Conservation (phyloP, 2,888 invertebrate genomes). For the Cryptophagus acutangulus region DNA sequence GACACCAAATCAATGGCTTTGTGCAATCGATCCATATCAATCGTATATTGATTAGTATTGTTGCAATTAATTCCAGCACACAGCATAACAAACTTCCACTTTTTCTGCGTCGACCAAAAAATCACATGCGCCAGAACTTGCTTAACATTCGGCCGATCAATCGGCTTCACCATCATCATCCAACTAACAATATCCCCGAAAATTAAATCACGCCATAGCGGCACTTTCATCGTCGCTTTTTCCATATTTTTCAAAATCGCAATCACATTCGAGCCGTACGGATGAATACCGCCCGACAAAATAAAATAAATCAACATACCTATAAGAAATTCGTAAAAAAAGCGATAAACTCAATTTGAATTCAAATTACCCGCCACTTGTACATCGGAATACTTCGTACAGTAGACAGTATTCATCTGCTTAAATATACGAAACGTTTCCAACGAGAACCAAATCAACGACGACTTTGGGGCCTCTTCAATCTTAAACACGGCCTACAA, state of each 20-base stretch:
- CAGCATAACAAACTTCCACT: slow-evolving; percentile 43
- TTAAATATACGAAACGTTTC: slow-evolving; percentile 39
- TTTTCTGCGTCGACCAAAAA: slow-evolving; percentile 41
- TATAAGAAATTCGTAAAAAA: slow-evolving; percentile 12
- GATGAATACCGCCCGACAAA: slow-evolving; percentile 44
- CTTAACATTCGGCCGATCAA: slow-evolving; percentile 40
- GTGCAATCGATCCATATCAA: slow-evolving; percentile 38
- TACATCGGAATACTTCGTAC: slow-evolving; percentile 43
- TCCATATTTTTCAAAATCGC: slow-evolving; percentile 43
- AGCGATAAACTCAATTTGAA: slow-evolving; percentile 1
- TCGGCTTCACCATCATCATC: slow-evolving; percentile 43
- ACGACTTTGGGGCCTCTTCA: slow-evolving; percentile 40
- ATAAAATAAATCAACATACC: slow-evolving; percentile 46
- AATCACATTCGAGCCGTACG: slow-evolving; percentile 41
- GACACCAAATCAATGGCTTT: slow-evolving; percentile 37
- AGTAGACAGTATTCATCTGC: slow-evolving; percentile 32
- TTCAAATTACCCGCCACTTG: slow-evolving; percentile 40
- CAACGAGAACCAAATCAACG: slow-evolving; percentile 46
- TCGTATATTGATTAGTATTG: slow-evolving; percentile 17
- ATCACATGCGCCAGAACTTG: slow-evolving; percentile 45
- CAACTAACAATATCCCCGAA: slow-evolving; percentile 43
- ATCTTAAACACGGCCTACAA: slow-evolving; percentile 39
- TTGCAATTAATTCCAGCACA: slow-evolving; percentile 40
- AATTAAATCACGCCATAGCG: slow-evolving; percentile 30
- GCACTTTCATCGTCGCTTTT: slow-evolving; percentile 23